Conservation (phyloP, 2,113 vertebrate genomes). For the Coptodon rendalli region DNA sequence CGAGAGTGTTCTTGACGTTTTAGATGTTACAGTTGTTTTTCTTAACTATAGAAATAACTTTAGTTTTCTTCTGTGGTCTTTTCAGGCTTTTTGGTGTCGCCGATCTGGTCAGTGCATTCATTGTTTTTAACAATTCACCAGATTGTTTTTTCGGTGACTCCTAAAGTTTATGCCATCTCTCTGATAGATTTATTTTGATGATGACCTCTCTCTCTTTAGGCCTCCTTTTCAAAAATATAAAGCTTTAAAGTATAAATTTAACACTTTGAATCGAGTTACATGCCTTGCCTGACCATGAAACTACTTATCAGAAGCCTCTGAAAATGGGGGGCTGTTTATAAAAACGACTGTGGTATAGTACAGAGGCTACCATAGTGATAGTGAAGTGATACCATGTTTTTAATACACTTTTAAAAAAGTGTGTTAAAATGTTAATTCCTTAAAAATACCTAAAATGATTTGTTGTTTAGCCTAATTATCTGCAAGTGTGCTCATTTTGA, state of each 20-base stretch:
- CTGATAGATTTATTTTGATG: background rate
- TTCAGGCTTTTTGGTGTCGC: background rate
- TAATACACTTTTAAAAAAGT: background rate
- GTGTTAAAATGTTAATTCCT: background rate
- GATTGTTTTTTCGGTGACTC: background rate
- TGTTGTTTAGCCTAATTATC: background rate
- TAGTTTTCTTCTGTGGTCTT: background rate
- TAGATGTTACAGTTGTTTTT: background rate
- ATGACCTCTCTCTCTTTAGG: accelerated
- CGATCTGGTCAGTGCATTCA: background rate
- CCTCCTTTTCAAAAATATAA: background rate
- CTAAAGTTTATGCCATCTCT: background rate
- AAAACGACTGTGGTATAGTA: background rate
- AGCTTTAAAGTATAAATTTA: background rate
- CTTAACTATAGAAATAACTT: background rate
- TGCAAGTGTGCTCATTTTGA: background rate
- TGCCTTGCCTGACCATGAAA: background rate
- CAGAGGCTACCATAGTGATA: background rate
- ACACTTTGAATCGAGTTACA: background rate
- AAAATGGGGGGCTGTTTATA: background rate
- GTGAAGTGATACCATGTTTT: background rate
- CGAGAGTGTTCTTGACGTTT: background rate
- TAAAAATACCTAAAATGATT: background rate
- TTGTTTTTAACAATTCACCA: background rate
- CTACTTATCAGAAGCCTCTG: background rate